These are phyloP conservation scores for Hyppa rectilinea DNA, from an alignment of 2,888 invertebrate species.

Conservation along the genomic window DNA sequence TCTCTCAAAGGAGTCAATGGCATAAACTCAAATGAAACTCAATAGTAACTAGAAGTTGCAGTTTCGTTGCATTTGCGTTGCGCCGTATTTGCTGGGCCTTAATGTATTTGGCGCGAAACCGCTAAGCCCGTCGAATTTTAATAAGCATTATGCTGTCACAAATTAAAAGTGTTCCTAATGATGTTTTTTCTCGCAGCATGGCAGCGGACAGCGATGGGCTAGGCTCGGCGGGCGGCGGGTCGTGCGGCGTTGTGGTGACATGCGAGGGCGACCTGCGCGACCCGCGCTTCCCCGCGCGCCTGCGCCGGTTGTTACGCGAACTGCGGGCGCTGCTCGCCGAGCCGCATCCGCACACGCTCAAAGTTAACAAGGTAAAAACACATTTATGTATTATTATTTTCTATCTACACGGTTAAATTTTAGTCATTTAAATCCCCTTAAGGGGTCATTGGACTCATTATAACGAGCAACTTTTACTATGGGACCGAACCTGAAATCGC, in stretches of 20 bases:
- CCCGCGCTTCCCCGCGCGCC: constrained; percentile 95
- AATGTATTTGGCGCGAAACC: neutral
- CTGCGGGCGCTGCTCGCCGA: constrained; percentile 94
- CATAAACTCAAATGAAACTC: too few relatives aligned
- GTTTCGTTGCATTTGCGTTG: too few relatives aligned
- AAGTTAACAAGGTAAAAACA: constrained; percentile 91
- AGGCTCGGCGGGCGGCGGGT: constrained; percentile 93
- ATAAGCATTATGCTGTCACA: neutral
- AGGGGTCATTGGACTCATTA: too few relatives aligned
- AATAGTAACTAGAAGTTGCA: too few relatives aligned
- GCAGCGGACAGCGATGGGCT: constrained; percentile 95
- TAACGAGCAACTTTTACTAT: too few relatives aligned
- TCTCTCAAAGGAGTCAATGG: too few relatives aligned
- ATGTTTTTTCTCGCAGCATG: constrained; percentile 88
- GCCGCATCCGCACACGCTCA: constrained; percentile 89
- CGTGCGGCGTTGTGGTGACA: constrained; percentile 97
- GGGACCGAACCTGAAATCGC: too few relatives aligned
- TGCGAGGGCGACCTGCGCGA: constrained; percentile 97
- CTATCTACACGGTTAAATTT: too few relatives aligned
- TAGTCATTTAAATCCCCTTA: too few relatives aligned
- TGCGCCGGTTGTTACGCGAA: constrained; percentile 94
- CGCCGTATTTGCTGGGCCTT: too few relatives aligned
- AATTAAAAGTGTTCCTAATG: neutral
- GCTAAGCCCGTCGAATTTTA: neutral
- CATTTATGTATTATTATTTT: neutral